Base-by-base conservation (phyloP, 2,888 invertebrate species). In the Hydriomena furcata region DNA sequence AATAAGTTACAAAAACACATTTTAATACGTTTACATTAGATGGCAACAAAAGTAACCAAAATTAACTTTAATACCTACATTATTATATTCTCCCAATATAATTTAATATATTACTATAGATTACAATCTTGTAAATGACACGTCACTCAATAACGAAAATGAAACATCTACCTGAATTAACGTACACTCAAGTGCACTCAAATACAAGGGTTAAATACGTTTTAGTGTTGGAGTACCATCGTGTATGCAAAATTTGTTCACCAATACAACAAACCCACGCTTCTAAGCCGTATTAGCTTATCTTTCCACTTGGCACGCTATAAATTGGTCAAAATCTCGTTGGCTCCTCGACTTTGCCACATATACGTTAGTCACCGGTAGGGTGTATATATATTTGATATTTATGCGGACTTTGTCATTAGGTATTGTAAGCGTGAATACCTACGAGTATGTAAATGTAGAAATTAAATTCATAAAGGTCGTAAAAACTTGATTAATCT, bases 301-400 rank as follows among this genome's bases (percentile, higher is more conserved):
- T 90, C 90, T 90, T 89, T 88, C 82, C 84, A 84, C 82, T 86
- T 88, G 87, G 90, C 90, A 89, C 90, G 81, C 82, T 79, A 83
- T 89, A 90, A 88, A 87, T 90, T 90, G 90, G 90, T 90, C 90
- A 90, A 88, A 89, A 90, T 89, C 89, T 87, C 82, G 74, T 74
- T 84, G 78, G 77, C 81, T 85, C 73, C 84, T 80, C 74, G 79
- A 84, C 79, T 85, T 76, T 74, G 70, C 74, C 73, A 77, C 76
- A 80, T 84, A 79, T 76, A 74, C 72, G 70, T 79, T 75, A 79
- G 17, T 64, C n/a, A n/a, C n/a, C n/a, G 62, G 63, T 81, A 74
- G 71, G 76, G 74, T 75, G 65, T 28, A 32, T 42, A 1, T 42
- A n/a, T 7, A 8, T 30, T 20, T 17, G 17, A 2, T 4, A 17